Base-by-base conservation (phyloP, 2,797 vertebrate species). In the Eulemur rubriventer region DNA sequence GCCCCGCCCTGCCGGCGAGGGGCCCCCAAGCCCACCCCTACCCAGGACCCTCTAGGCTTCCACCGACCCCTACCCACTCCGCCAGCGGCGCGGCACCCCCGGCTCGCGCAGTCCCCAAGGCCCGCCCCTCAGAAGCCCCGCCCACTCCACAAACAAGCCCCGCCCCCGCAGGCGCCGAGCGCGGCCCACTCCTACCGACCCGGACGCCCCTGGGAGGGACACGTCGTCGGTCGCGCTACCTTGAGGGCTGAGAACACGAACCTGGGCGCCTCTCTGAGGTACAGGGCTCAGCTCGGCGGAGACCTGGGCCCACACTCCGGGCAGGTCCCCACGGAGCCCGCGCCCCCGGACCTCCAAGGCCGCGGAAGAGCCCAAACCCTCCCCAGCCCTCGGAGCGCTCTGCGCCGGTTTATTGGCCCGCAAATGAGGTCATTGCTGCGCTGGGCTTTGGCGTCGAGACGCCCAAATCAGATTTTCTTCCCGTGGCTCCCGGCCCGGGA, bases 1-100 rank as follows among this genome's bases (percentile, higher is more conserved):
- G 63, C 52, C 41, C 96, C 93, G 93, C 96, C 92, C 83, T 59
- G 5, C 83, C 38, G 22, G 63, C 67, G 3, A 67, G 73, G 81
- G 85, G 59, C 72, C 87, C 55, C 88, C 78, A 9, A 5, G 11
- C 61, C 84, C 14, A 28, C 38, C 90, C 82, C 83, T 12, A 30
- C 50, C 48, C 7, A 4, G 57, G 83, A 80, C 55, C 55, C 41
- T 33, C 89, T 38, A 3, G 5, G 20, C 87, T 61, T 35, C 89
- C 95, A 38, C 28, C 38, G 35, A 33, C 30, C 9, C 75, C 96
- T 79, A 26, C 73, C 55, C 83, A 48, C 82, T 84, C 59, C 2
- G 38, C 90, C 3, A 6, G 4, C 38, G 1, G 35, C 38, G 1
- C 38, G 0, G 72, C 38, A 72, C 79, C 16, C 28, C 43, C 3